Percentiles rank a stretch among this genome's conserved stretches.
Conservation (phyloP, 2,797 vertebrate genomes). For the Hirundo rustica region DNA sequence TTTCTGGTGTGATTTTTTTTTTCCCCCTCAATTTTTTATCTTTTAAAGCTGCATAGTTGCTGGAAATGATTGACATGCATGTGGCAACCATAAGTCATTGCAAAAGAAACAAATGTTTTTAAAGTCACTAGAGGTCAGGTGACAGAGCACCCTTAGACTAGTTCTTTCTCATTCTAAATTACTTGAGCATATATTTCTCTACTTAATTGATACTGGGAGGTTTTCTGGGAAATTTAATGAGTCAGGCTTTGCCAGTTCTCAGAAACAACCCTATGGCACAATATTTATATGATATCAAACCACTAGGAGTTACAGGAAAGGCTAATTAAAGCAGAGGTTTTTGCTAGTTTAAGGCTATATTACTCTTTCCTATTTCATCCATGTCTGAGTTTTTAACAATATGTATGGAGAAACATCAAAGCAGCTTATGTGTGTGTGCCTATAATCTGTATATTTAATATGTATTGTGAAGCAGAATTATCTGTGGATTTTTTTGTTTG, state of each 20-base stretch:
- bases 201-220: background rate
- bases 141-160: background rate
- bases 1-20: background rate
- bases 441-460: background rate
- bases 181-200: slow-evolving; percentile 1
- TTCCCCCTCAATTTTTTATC: background rate
- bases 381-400: background rate
- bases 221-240: slow-evolving; percentile 20
- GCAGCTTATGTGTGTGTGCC: background rate
- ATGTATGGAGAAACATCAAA: background rate
- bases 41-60: background rate
- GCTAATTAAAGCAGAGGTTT: slow-evolving; percentile 32
- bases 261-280: background rate
- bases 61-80: background rate
- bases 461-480: background rate
- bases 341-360: background rate
- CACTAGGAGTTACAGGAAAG: background rate
- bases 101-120: background rate
- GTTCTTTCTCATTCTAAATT: background rate
- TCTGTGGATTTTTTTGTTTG: background rate
- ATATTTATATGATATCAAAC: slow-evolving; percentile 33
- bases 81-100: background rate
- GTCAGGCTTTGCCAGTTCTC: background rate
- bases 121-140: background rate
- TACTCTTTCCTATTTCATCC: background rate